These are phyloP conservation scores for Anabacerthia variegaticeps DNA, from an alignment of 2,797 vertebrate genomes.

Conservation along the genomic window DNA sequence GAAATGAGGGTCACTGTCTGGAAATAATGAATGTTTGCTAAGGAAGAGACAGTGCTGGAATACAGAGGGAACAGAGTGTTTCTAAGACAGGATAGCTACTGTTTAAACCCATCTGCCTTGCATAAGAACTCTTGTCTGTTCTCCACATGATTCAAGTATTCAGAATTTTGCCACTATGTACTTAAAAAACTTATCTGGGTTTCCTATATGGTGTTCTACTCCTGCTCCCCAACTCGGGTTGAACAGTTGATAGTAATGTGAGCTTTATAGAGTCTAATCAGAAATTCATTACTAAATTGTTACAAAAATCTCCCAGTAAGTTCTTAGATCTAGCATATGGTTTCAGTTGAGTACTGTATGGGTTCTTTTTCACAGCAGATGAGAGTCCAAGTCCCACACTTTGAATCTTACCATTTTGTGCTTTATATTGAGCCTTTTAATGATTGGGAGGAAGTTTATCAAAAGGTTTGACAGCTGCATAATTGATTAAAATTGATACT, in stretches of 20 bases:
- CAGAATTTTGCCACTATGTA: neutral
- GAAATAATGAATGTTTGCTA: neutral
- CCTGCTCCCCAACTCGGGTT: neutral
- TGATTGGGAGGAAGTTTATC: neutral
- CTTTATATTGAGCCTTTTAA: neutral
- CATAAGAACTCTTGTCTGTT: neutral
- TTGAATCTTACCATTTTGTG: neutral
- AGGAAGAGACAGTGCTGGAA: neutral
- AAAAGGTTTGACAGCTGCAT: neutral
- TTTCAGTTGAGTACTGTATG: neutral
- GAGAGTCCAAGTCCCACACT: neutral
- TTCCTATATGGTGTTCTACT: neutral
- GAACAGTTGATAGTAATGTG: neutral
- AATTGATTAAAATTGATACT: neutral
- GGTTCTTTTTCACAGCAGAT: neutral
- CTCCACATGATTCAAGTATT: neutral
- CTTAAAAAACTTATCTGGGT: neutral
- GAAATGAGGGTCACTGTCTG: neutral
- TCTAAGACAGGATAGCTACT: neutral
- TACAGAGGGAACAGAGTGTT: neutral
- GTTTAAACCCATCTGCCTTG: neutral
- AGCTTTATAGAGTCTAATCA: neutral
- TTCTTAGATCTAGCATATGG: neutral
- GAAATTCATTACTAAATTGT: neutral
- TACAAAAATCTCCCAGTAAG: neutral